A percentile compares a stretch with the other conserved stretches of the same genome.
phyloP scores from a whole-genome alignment of 2,797 vertebrate genomes.

The Pseudochaenichthys georgianus region DNA sequence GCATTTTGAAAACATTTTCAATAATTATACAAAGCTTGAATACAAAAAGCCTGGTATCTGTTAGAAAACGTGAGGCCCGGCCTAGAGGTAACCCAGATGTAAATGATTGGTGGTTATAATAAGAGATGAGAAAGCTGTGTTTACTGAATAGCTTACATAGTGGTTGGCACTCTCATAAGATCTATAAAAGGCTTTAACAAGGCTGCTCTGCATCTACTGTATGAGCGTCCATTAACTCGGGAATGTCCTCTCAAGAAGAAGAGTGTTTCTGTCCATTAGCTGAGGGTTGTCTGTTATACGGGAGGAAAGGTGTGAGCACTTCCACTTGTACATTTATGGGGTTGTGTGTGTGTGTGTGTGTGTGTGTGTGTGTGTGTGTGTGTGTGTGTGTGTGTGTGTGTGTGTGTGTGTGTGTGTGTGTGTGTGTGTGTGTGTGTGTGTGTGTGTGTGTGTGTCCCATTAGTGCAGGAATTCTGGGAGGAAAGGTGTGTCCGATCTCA shows the following conservation, averaged over 20 bases:
- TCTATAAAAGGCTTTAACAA: constrained; percentile 14
- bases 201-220: background rate
- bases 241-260: background rate
- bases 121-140: background rate
- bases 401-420: too few species aligned
- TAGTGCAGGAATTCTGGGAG: constrained; percentile 73
- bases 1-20: background rate
- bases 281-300: background rate
- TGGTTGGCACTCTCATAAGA: background rate
- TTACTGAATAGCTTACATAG: background rate
- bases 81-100: background rate
- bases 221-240: constrained; percentile 23
- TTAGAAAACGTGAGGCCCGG: background rate
- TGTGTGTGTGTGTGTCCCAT: too few species aligned
- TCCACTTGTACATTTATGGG: constrained; percentile 11
- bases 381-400: too few species aligned
- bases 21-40: background rate
- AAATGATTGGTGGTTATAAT: background rate
- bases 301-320: constrained; percentile 57
- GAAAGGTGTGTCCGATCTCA: constrained; percentile 73
- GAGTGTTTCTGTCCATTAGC: constrained; percentile 28
- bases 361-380: too few species aligned
- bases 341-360: background rate
- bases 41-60: background rate
- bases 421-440: too few species aligned